A percentile compares a stretch with the other conserved stretches of the same genome.
Evolutionary conservation across 1,140 invertebrate species (phyloP).

Genomic region (Homarus americanus): DNA sequence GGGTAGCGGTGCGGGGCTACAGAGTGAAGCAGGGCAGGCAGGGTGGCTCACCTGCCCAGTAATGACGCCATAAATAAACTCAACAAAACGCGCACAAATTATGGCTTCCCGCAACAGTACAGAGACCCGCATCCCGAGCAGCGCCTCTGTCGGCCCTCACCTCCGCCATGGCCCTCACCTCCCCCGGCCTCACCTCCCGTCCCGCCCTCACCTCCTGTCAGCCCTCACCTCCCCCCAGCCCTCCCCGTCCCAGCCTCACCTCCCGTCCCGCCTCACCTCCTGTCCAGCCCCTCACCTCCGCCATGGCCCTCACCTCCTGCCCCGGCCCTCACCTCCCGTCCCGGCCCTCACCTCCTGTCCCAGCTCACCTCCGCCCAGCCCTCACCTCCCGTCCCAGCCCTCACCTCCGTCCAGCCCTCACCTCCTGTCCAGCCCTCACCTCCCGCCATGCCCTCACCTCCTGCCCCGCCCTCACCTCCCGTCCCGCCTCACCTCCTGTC

Average conservation of each 20-base stretch:
- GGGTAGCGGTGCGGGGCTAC: neutral
- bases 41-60: conserved; percentile 49
- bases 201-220: neutral
- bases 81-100: conserved; percentile 64
- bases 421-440: no score
- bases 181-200: neutral
- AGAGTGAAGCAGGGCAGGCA: conserved; percentile 9
- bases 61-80: conserved; percentile 61
- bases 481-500: no score
- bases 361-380: neutral
- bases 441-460: no score
- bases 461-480: no score
- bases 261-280: no score
- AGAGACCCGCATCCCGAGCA: conserved; percentile 34
- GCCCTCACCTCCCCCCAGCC: neutral
- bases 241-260: neutral
- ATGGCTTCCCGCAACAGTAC: conserved; percentile 26
- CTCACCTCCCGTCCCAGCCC: neutral
- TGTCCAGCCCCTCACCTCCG: neutral
- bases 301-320: neutral
- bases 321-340: neutral
- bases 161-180: neutral
- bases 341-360: neutral
- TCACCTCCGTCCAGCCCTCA: neutral
- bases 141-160: neutral